Percentiles rank a stretch among this genome's conserved stretches.
phyloP scores from a whole-genome alignment of 2,888 invertebrate genomes.

The Anorthoa munda region DNA sequence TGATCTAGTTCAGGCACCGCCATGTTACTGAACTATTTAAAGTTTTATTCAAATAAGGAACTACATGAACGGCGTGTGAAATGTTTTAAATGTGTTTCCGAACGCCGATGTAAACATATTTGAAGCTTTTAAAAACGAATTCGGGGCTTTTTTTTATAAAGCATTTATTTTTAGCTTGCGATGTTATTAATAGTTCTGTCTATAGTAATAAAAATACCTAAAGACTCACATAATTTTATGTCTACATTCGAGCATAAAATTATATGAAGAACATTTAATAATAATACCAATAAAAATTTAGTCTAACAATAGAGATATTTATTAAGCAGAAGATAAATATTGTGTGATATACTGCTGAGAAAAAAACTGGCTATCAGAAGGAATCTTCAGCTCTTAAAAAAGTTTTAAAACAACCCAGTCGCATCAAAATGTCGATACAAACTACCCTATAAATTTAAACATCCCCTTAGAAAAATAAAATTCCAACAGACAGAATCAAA shows the following conservation, averaged over 20 bases:
- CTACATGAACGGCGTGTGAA: constrained; percentile 38
- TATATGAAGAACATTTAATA: constrained; percentile 15
- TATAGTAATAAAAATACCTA: constrained; percentile 31
- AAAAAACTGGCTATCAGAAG: constrained; percentile 40
- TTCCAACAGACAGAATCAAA: constrained; percentile 80
- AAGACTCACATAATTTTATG: constrained; percentile 36
- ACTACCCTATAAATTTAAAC: constrained; percentile 83
- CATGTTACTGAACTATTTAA: constrained; percentile 54
- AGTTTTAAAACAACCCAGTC: constrained; percentile 71
- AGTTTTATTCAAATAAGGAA: constrained; percentile 58
- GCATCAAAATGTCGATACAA: constrained; percentile 80
- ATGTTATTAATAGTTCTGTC: constrained; percentile 11
- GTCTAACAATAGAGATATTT: constrained; percentile 63
- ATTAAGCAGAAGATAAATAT: constrained; percentile 52
- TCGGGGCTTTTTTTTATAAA: background rate
- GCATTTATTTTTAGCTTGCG: constrained; percentile 4
- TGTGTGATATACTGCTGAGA: constrained; percentile 50
- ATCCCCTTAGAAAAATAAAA: constrained; percentile 77
- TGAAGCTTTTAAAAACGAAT: constrained; percentile 20
- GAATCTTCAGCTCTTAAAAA: constrained; percentile 59
- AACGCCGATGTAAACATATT: constrained; percentile 25
- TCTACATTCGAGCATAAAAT: background rate
- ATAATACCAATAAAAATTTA: constrained; percentile 26
- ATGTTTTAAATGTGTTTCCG: constrained; percentile 55
- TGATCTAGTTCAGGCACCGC: constrained; percentile 65